These are phyloP conservation scores for Tarsius wallacei DNA, from an alignment of 2,797 vertebrate species.

Conservation along the genomic window DNA sequence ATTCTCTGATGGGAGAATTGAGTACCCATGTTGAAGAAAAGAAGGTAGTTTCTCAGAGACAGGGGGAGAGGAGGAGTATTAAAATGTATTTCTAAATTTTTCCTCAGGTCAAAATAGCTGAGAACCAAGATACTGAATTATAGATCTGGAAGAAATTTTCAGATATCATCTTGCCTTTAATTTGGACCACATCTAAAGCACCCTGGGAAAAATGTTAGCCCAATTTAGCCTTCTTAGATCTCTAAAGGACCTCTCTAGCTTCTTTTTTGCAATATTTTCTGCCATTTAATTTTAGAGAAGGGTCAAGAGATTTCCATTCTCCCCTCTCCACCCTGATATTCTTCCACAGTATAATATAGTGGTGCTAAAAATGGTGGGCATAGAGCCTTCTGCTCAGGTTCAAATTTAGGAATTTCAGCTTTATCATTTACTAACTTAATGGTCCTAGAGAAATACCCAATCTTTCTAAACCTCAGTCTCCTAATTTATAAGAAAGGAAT, in stretches of 20 bases:
- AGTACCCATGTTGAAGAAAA: not conserved
- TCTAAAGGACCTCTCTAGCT: not conserved
- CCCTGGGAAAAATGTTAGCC: slow-evolving; percentile 35
- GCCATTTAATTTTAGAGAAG: slow-evolving; percentile 53
- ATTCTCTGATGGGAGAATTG: slow-evolving; percentile 41
- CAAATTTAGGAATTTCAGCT: not conserved
- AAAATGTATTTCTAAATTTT: slow-evolving; percentile 56
- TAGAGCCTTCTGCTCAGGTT: not conserved
- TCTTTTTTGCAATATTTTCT: slow-evolving; percentile 24
- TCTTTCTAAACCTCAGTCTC: not conserved
- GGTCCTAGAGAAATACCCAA: not conserved
- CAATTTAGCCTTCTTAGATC: slow-evolving; percentile 19
- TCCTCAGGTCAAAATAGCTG: slow-evolving; percentile 48
- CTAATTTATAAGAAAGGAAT: not conserved
- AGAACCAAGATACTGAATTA: slow-evolving; percentile 62
- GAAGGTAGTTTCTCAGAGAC: not conserved
- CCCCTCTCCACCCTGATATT: accelerated
- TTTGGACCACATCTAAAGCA: slow-evolving; percentile 33
- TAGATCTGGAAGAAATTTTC: slow-evolving; percentile 60
- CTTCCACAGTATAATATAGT: not conserved
- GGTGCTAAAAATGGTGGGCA: not conserved
- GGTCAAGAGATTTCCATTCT: not conserved
- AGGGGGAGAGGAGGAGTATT: not conserved
- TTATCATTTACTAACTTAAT: not conserved
- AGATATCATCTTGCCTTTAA: slow-evolving; percentile 44